phyloP scores from a whole-genome alignment of 37 sponge, comb jelly and placozoan genomes.

The Tethya wilhelma region DNA sequence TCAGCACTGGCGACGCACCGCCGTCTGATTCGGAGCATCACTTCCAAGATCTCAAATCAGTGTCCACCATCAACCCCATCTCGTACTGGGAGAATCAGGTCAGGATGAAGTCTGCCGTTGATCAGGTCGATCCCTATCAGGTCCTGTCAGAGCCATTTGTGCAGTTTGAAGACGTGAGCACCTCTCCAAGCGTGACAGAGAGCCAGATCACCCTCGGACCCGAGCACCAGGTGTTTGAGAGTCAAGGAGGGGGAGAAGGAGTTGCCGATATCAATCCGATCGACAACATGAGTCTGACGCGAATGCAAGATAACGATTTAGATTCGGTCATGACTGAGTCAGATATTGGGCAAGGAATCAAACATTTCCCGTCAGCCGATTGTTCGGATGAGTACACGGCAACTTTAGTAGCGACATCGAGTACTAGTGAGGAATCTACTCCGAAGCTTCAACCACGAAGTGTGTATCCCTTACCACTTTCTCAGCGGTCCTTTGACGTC shows the following conservation, averaged over 20 bases:
- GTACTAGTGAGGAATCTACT: conserved; percentile 14
- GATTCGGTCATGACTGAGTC: conserved; percentile 36
- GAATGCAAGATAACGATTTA: conserved; percentile 21
- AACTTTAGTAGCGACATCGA: conserved; percentile 15
- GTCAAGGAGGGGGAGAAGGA: conserved; percentile 38
- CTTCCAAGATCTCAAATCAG: conserved; percentile 56
- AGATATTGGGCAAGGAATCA: not conserved
- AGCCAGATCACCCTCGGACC: conserved; percentile 21
- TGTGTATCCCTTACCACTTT: not conserved
- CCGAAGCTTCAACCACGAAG: conserved; percentile 24
- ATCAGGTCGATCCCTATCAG: conserved; percentile 63
- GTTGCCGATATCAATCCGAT: conserved; percentile 10
- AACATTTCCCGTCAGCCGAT: conserved; percentile 66
- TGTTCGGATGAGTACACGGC: conserved; percentile 49
- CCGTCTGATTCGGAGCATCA: not conserved
- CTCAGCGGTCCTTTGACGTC: conserved; percentile 4
- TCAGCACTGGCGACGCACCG: conserved; percentile 1
- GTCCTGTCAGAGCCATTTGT: conserved; percentile 50
- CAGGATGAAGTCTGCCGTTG: conserved; percentile 67
- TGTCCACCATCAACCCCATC: conserved; percentile 70
- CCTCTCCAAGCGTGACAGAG: conserved; percentile 35
- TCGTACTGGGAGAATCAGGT: conserved; percentile 78
- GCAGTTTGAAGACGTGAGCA: conserved; percentile 63
- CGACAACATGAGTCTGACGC: not conserved
- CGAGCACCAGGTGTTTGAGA: conserved; percentile 29